Conservation (phyloP, 2,113 vertebrate species). For the Bos indicus region DNA sequence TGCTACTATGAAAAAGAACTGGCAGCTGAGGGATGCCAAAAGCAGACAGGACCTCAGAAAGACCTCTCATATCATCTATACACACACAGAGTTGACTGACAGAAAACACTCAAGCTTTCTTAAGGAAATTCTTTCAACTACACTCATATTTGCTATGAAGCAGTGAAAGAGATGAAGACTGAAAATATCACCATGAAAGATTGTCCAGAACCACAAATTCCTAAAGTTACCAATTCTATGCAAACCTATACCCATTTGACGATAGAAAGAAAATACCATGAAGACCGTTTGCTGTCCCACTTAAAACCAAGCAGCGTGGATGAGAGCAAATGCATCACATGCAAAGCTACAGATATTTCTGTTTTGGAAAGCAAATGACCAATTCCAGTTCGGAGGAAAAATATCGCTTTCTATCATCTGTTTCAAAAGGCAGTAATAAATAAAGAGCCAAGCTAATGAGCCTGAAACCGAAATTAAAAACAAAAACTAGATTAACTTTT, state of each 20-base stretch:
- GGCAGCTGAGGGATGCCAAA: background rate
- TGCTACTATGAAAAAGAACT: background rate
- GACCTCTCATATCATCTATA: background rate
- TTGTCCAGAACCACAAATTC: background rate
- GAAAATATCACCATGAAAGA: constrained; percentile 28
- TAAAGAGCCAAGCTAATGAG: background rate
- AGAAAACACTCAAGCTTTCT: background rate
- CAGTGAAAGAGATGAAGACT: background rate
- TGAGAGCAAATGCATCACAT: background rate
- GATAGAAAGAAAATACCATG: background rate
- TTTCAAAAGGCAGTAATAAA: constrained; percentile 28
- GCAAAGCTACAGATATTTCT: background rate
- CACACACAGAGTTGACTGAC: background rate
- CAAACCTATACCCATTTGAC: background rate
- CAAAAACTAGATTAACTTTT: background rate
- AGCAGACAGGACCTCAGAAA: background rate
- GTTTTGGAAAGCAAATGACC: constrained; percentile 18
- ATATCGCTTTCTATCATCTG: background rate
- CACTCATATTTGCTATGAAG: background rate
- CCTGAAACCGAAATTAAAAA: background rate
- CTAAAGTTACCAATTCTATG: constrained; percentile 3
- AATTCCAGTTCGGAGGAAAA: background rate
- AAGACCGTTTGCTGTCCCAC: background rate
- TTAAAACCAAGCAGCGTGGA: background rate
- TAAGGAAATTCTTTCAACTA: constrained; percentile 16